Base-by-base conservation (phyloP, 2,797 vertebrate species). In the Cetoscarus ocellatus region DNA sequence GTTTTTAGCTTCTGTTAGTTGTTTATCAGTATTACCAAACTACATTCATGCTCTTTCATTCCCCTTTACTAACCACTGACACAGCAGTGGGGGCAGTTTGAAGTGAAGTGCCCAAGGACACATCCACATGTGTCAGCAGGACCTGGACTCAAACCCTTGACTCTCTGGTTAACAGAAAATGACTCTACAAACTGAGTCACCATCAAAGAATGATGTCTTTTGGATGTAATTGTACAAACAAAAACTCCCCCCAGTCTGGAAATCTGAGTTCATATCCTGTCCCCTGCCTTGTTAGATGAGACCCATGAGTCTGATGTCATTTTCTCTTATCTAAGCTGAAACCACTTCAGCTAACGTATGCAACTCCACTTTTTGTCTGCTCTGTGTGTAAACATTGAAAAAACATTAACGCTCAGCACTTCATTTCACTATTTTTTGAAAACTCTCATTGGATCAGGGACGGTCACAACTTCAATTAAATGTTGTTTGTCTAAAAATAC, bases 401-500 rank as follows among this genome's bases (percentile, higher is more conserved):
- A 19, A 19, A 60, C 17, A 7, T 55, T 10, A 27, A 18, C 15
- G 34, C 13, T 66, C 51, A 48, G 39, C 42, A 8, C 1, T 61
- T 34, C 18, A 44, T 61, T 75, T 42, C 7, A 6, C 15, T 36
- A 18, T 73, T 54, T n/a, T 34, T 47, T 12, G 40, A 45, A 10
- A 43, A 36, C 40, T 64, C 34, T 50, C 1, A 0, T 19, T 35
- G 52, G 63, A 58, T 75, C 57, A 58, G 59, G 12, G 15, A 10
- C 10, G 0, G 13, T 66, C 49, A 61, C 38, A 66, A 0, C 14
- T 52, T 27, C 59, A 64, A 67, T 79, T 55, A 73, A 66, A 63
- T 55, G 47, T 34, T 5, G 38, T 73, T 57, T 44, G 61, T 61
- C 49, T 74, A 59, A 77, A 82, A 80, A 70, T 67, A 69, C 51